Evolutionary conservation across 2,888 invertebrate genomes (phyloP).

Genomic region (Lepidochrysops patricia): DNA sequence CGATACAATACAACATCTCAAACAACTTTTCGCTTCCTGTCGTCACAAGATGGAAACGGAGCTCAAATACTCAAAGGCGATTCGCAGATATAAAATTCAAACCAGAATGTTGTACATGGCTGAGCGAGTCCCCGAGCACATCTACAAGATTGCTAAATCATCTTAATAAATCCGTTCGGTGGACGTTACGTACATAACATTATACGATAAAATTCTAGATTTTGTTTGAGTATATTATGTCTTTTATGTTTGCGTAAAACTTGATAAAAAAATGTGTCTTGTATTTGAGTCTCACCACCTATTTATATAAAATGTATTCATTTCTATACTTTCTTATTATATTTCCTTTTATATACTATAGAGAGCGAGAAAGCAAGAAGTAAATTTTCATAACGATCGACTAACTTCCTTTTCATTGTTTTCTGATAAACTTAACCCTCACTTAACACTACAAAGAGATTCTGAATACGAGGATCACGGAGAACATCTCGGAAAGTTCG

Average conservation of each 20-base stretch:
- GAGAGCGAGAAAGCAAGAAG: too few relatives aligned
- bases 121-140: not conserved
- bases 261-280: too few relatives aligned
- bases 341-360: too few relatives aligned
- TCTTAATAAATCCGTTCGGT: not conserved
- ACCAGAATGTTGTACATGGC: not conserved
- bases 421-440: not conserved
- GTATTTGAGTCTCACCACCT: too few relatives aligned
- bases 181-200: not conserved
- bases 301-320: too few relatives aligned
- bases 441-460: not conserved
- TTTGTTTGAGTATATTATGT: not conserved
- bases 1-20: not conserved
- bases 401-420: too few relatives aligned
- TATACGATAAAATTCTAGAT: not conserved
- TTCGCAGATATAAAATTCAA: conserved; percentile 3
- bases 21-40: conserved; percentile 2
- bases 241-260: too few relatives aligned
- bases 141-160: not conserved
- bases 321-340: too few relatives aligned
- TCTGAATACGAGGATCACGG: not conserved
- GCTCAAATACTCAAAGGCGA: not conserved
- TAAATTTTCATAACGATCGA: too few relatives aligned
- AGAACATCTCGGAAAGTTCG: not conserved
- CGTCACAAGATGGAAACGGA: not conserved